Evolutionary conservation across 2,113 vertebrate species (phyloP), one percentile per base, ranked within the genome.

Genomic region (Cebus imitator): DNA sequence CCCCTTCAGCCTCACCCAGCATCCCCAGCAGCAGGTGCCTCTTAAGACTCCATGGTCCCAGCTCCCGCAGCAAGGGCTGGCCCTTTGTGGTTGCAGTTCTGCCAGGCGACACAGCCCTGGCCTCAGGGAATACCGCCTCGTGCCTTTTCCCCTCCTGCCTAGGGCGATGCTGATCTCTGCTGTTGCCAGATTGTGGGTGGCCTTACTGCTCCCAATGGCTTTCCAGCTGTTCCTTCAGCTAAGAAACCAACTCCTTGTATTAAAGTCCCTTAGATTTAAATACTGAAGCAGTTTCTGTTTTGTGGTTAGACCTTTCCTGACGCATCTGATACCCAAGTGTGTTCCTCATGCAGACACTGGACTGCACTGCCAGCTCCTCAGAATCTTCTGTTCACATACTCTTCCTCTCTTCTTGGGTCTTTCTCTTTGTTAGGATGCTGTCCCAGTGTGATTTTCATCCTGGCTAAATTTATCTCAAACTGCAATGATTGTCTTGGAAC

Each of bases 1-100:
- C 17, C 5, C 3, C 3, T 17, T 16, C 5, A 25, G 50, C 27
- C 17, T 58, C 1, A 0, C 6, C 9, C 4, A 30, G 35, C n/a
- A 7, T 89, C 35, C 72, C 25, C 11, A 43, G 48, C 55, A 58
- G 40, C 86, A 78, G 35, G 5, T 84, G 4, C 32, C 7, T 68
- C 35, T 78, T 50, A 40, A 40, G 37, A 40, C 30, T n/a, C 25
- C n/a, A n/a, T 20, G 70, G n/a, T 61, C 3, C 8, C 23, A 79
- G 43, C 13, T 84, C 13, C 30, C 1, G 1, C 30, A 55, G n/a
- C 9, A 30, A 81, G n/a, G 12, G 32, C 1, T 43, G 43, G 20
- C 72, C 18, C 25, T 0, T 3, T 3, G 18, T 1, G 2, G 5
- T 20, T 17, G 5, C 3, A 21, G 12, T 90, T 70, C 52, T 48